Base-by-base conservation (phyloP, 1,140 invertebrate species). In the Formica selysi region DNA sequence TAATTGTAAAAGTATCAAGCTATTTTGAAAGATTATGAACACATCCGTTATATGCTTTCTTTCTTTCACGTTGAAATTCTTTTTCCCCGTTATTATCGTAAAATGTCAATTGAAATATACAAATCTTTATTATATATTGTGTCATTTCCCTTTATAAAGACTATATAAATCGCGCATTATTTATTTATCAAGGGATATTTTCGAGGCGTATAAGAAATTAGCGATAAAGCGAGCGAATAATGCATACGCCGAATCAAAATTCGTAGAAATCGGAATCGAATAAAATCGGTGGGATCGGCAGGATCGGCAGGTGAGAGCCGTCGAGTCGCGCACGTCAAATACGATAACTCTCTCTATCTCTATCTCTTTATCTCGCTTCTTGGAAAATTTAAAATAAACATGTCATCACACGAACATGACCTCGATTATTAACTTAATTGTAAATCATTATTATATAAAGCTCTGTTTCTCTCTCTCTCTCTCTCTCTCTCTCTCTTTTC, bases 361-460 rank as follows among this genome's bases (percentile, higher is more conserved):
- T 51, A 51, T 51, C 48, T 51, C 16, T 19, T 16, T 83, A 13
- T 10, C 22, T 38, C 13, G 22, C 8, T 86, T 86, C 76, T 87
- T 57, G 51, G 88, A 90, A 80, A 90, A 83, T 70, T 73, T 62
- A n/a, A 7, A 87, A 36, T n/a, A 11, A 61, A 74, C 26, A 78
- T 61, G 86, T 85, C 68, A 73, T 57, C 64, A 44, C 57, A 36
- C 16, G 22, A 41, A 5, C n/a, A 36, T 32, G 41, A 62, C 57
- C 85, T 78, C 61, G 65, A 74, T 88, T 84, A 90, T 67, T 44
- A 68, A 0, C 19, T 87, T 36, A 81, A 78, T 89, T 87, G 29
- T 68, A 54, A 65, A 11, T 3, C 62, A 59, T 76, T 67, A 76
- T 51, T 57, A 41, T 57, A 29, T 41, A 80, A 89, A 13, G 3